Evolutionary conservation across 2,797 vertebrate species (phyloP).

Genomic region (Epinephelus malabaricus): DNA sequence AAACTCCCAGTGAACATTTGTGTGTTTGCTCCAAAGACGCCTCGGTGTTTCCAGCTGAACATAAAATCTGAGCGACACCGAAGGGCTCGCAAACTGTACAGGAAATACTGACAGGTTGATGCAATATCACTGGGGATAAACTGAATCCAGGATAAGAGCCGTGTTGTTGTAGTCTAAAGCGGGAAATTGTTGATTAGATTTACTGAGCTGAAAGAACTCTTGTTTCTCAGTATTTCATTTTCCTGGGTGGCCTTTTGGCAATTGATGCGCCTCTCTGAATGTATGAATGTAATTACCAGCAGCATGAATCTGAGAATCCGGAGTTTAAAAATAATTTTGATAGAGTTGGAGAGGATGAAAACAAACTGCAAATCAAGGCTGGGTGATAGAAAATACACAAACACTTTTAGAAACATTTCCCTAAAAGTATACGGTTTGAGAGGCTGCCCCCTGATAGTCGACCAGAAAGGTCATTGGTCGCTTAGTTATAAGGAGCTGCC

Average conservation of each 20-base stretch:
- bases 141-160: constrained; percentile 10
- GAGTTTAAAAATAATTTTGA: constrained; percentile 10
- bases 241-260: constrained; percentile 19
- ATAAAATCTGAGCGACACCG: not conserved
- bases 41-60: not conserved
- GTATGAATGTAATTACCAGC: not conserved
- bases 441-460: too few species aligned
- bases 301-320: not conserved
- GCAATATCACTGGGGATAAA: constrained; percentile 9
- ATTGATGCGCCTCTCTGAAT: not conserved
- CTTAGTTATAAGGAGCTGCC: too few species aligned
- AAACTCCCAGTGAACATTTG: not conserved
- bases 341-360: not conserved
- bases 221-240: constrained; percentile 7
- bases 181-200: constrained; percentile 54
- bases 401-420: not conserved
- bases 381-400: not conserved
- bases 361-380: not conserved
- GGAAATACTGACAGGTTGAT: constrained; percentile 32
- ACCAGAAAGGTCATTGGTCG: too few species aligned
- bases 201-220: constrained; percentile 24
- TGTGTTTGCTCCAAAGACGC: not conserved
- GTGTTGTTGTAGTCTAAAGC: constrained; percentile 20
- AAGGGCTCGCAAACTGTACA: not conserved
- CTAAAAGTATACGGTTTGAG: too few species aligned